Base-by-base conservation (phyloP, 2,888 invertebrate species). In the Callinectes sapidus region DNA sequence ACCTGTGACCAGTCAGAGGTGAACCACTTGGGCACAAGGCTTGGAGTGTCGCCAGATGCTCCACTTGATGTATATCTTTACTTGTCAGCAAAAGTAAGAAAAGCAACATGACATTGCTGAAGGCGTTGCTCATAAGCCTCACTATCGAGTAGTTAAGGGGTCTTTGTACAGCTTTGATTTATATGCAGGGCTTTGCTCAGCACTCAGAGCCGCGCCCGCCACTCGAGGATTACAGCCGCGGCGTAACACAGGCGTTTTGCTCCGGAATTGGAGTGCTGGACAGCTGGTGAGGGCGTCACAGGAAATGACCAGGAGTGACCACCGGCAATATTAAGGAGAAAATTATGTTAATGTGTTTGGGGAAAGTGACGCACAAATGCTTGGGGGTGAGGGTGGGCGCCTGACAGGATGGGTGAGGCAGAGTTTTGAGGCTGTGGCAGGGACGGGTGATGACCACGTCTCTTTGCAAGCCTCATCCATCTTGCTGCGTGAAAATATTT, bases 11-110 rank as follows among this genome's bases (percentile, higher is more conserved):
- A 81, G 81, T 32, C 35, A 0, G 81, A 81, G 81, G 81, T 81
- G 14, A 81, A 35, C 13, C 81, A 81, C 81, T 81, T n/a, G 81
- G 35, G 32, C 35, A 81, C 81, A 81, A 32, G 81, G 3, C 81
- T 81, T 81, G 81, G 81, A 81, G 35, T 81, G 81, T 81, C 81
- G 81, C 81, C 81, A 81, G 81, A 81, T 81, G 35, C 81, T 35
- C 81, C 81, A 18, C 35, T 32, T 81, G 81, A 81, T 81, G 81
- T 35, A 81, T 81, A 35, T 81, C 81, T 81, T 81, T 81, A 32
- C 81, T n/a, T 35, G 32, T 81, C 81, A 81, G 81, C 1, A 71
- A 28, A 71, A 81, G 81, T 13, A 71, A 28, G n/a, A 81, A 81
- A 81, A 16, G 28, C 16, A 81, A 35, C 81, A 81, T 81, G 81